These are phyloP conservation scores for Todiramphus chloris DNA, from an alignment of 2,113 vertebrate genomes.

Conservation along the genomic window DNA sequence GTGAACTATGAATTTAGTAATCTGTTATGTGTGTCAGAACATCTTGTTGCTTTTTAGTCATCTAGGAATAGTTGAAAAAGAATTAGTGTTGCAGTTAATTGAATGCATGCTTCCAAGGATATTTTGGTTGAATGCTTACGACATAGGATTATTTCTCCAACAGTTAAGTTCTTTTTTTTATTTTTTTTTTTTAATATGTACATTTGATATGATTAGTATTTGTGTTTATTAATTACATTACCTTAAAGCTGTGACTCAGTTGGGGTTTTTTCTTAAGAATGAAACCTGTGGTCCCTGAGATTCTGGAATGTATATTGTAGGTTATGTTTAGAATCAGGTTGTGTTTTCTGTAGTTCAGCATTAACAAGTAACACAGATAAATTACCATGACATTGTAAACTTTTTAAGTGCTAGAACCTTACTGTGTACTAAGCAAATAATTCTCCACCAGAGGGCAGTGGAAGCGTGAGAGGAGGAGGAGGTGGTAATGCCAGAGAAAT, in stretches of 20 bases:
- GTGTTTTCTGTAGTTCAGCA: not conserved
- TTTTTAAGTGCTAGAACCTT: not conserved
- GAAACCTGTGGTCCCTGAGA: not conserved
- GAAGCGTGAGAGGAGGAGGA: conserved; percentile 82
- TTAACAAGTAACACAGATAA: not conserved
- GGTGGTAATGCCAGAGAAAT: conserved; percentile 91
- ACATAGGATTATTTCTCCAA: not conserved
- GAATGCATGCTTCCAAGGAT: not conserved
- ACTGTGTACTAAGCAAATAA: conserved; percentile 13
- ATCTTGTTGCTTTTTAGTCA: not conserved
- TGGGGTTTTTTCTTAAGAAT: not conserved
- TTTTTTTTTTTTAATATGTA: not conserved
- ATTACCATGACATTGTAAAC: not conserved
- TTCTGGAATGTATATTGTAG: not conserved
- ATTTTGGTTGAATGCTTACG: not conserved
- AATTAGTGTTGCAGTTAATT: not conserved
- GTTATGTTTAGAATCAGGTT: not conserved
- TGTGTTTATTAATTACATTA: not conserved
- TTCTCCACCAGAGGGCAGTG: conserved; percentile 85
- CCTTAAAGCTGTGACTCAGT: not conserved
- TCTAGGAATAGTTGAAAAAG: not conserved
- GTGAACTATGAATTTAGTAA: not conserved
- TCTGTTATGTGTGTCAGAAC: not conserved
- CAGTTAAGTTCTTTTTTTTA: not conserved
- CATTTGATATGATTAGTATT: not conserved